Conservation (phyloP, 2,113 vertebrate genomes). For the Gallinago media region DNA sequence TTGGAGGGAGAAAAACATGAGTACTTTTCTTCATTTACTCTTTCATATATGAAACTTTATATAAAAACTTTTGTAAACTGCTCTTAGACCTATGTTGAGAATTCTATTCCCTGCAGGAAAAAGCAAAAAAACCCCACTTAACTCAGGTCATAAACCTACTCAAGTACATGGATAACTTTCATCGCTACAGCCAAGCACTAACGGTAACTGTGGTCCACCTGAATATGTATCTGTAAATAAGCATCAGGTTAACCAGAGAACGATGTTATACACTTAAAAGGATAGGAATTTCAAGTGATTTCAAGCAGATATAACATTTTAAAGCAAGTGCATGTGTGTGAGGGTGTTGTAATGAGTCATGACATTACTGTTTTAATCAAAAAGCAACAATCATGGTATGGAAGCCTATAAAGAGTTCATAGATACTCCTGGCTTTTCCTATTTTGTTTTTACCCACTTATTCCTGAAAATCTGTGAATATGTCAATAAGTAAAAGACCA, state of each 20-base stretch:
- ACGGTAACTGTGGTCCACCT: not conserved
- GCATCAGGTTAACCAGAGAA: not conserved
- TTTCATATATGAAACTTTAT: not conserved
- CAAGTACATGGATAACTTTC: not conserved
- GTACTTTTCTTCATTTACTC: not conserved
- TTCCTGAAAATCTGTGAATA: not conserved
- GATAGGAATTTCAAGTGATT: not conserved
- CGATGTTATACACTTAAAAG: not conserved
- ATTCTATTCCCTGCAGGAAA: not conserved
- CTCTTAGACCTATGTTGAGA: not conserved
- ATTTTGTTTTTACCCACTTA: not conserved
- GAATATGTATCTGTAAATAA: not conserved
- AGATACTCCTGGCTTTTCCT: not conserved
- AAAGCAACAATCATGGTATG: not conserved
- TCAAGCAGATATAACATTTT: not conserved
- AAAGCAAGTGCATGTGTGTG: not conserved
- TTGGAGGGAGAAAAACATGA: not conserved
- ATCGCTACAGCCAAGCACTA: not conserved
- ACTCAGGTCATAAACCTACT: not conserved
- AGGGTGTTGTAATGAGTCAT: not conserved
- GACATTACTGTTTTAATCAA: not conserved
- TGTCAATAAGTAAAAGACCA: not conserved
- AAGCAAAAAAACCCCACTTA: not conserved
- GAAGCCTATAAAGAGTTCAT: not conserved
- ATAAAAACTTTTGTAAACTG: not conserved